Conservation (phyloP, 2,113 vertebrate species). For the Scytalopus superciliaris region DNA sequence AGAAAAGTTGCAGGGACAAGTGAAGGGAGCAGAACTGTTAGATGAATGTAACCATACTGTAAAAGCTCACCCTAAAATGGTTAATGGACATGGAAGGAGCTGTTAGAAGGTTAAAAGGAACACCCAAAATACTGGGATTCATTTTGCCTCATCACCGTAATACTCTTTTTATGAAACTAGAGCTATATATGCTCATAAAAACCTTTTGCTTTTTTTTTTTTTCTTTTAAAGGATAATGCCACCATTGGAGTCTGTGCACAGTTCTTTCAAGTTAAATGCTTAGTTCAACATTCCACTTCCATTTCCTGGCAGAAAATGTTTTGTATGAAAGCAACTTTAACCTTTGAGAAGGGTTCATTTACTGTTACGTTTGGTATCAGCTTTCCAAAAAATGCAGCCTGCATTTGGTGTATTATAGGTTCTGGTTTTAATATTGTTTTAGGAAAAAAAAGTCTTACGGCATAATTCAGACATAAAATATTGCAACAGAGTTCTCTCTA, state of each 20-base stretch:
- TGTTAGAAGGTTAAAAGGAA: slow-evolving; percentile 27
- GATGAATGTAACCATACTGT: not conserved
- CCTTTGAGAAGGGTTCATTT: slow-evolving; percentile 64
- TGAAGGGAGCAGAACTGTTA: not conserved
- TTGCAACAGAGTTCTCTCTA: slow-evolving; percentile 25
- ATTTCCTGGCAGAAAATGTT: slow-evolving; percentile 68
- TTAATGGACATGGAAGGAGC: not conserved
- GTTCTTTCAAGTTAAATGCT: slow-evolving; percentile 61
- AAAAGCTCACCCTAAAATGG: not conserved
- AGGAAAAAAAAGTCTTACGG: not conserved
- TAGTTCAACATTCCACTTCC: slow-evolving; percentile 59
- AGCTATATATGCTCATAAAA: slow-evolving; percentile 34
- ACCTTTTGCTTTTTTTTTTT: not conserved
- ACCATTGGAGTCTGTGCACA: not conserved
- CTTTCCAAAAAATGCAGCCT: slow-evolving; percentile 54
- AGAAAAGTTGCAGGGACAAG: not conserved
- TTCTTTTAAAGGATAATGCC: slow-evolving; percentile 47
- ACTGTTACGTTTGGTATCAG: slow-evolving; percentile 58
- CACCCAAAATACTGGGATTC: not conserved
- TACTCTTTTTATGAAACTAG: slow-evolving; percentile 51
- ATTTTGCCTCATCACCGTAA: slow-evolving; percentile 45
- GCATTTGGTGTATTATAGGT: slow-evolving; percentile 2
- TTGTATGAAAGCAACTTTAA: slow-evolving; percentile 66
- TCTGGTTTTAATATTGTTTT: slow-evolving; percentile 65
- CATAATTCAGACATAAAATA: slow-evolving; percentile 57